phyloP scores from a whole-genome alignment of 2,888 invertebrate species.

The Lasioglossum zephyrum region DNA sequence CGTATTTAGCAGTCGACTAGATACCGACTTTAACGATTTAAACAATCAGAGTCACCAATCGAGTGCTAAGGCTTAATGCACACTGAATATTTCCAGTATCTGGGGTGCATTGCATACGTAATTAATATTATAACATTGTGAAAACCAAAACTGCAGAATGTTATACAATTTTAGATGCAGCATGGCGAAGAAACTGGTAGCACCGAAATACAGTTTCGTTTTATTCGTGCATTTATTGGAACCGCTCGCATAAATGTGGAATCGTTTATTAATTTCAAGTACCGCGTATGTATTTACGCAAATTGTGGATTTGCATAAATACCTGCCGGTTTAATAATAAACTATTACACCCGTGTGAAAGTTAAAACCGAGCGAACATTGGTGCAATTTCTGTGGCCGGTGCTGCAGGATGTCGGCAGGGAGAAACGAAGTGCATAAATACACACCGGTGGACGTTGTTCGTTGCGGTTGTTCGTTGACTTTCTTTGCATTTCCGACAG shows the following conservation, averaged over 20 bases:
- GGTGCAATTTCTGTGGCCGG: neutral
- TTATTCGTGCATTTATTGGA: neutral
- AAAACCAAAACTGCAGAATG: neutral
- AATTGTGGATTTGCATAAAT: neutral
- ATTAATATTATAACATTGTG: neutral
- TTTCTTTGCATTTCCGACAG: constrained; percentile 65
- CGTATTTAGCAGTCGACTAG: no score
- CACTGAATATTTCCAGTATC: neutral
- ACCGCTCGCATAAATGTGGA: neutral
- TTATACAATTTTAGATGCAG: neutral
- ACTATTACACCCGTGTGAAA: neutral
- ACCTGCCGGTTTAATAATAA: neutral
- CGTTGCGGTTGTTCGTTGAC: constrained; percentile 78
- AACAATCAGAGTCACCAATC: no score
- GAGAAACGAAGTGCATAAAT: neutral
- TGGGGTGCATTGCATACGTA: neutral
- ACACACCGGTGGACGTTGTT: constrained; percentile 69
- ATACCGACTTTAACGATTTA: no score
- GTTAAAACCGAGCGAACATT: neutral
- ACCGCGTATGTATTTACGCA: neutral
- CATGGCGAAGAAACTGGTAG: neutral
- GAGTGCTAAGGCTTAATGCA: neutral
- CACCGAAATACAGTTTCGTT: neutral
- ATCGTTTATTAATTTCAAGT: neutral
- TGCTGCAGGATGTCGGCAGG: neutral